Conservation (phyloP, 1,140 invertebrate species). For the Euschistus heros region DNA sequence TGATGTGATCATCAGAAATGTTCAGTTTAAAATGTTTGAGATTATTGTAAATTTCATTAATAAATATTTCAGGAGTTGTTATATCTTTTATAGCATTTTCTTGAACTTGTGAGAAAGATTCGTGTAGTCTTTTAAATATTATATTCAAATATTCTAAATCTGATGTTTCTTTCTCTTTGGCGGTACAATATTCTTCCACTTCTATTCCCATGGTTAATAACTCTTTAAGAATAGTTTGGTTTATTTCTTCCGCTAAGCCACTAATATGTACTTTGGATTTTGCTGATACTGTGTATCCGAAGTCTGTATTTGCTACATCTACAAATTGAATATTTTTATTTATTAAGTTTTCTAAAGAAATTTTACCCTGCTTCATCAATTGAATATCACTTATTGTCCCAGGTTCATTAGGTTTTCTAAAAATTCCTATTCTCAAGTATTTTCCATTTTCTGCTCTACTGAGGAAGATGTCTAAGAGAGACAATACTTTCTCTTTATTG, state of each 20-base stretch:
- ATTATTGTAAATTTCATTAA: background rate
- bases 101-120: too few species aligned
- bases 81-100: too few species aligned
- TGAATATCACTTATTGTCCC: background rate
- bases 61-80: background rate
- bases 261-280: conserved; percentile 17
- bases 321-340: background rate
- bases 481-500: background rate
- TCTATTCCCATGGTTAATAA: background rate
- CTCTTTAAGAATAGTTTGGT: background rate
- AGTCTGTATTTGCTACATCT: conserved; percentile 3
- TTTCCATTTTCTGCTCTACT: background rate
- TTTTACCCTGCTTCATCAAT: background rate
- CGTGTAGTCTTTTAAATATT: background rate
- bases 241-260: conserved; percentile 3
- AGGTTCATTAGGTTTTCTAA: background rate
- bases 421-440: background rate
- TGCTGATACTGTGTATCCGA: conserved; percentile 23
- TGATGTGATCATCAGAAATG: background rate
- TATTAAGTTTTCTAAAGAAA: background rate
- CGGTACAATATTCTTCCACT: background rate
- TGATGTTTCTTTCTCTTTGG: background rate
- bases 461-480: background rate
- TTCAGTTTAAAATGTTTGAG: background rate
- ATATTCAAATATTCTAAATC: background rate